These are phyloP conservation scores for Trichoplusia ni DNA, from an alignment of 1,140 invertebrate genomes.

Conservation along the genomic window DNA sequence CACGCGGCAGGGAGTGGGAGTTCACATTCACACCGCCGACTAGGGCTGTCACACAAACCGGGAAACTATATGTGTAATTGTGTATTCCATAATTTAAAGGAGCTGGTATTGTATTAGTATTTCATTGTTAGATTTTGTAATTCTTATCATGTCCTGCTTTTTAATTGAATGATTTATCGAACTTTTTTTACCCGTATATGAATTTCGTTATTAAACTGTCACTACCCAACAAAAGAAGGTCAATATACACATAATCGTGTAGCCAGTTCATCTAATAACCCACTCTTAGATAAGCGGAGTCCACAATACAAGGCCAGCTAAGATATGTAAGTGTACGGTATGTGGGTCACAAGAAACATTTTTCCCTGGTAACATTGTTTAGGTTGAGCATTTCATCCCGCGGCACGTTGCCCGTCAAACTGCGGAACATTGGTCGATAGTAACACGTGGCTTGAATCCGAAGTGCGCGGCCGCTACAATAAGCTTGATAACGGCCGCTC, in stretches of 20 bases:
- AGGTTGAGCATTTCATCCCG: constrained; percentile 19
- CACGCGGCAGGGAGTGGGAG: neutral
- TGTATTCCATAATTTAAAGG: too few relatives aligned
- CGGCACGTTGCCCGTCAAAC: constrained; percentile 27
- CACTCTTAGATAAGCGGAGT: too few relatives aligned
- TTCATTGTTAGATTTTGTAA: too few relatives aligned
- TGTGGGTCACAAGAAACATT: constrained; percentile 16
- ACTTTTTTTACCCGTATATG: too few relatives aligned
- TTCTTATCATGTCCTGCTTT: too few relatives aligned
- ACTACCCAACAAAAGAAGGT: neutral
- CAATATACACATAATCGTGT: neutral
- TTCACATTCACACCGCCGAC: constrained; percentile 11
- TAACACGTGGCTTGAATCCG: constrained; percentile 24
- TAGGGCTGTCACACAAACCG: constrained; percentile 19
- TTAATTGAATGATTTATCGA: too few relatives aligned
- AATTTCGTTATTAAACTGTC: neutral
- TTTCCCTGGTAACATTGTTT: constrained; percentile 23
- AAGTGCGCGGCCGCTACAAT: constrained; percentile 7
- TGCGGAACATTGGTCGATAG: constrained; percentile 25
- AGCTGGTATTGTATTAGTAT: too few relatives aligned
- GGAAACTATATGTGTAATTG: too few relatives aligned
- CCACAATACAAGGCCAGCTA: neutral
- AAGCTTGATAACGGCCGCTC: constrained; percentile 5
- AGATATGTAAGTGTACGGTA: neutral
- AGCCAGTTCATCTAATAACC: too few relatives aligned